phyloP scores from a whole-genome alignment of 2,888 invertebrate species.

The Herminia tarsipennalis region DNA sequence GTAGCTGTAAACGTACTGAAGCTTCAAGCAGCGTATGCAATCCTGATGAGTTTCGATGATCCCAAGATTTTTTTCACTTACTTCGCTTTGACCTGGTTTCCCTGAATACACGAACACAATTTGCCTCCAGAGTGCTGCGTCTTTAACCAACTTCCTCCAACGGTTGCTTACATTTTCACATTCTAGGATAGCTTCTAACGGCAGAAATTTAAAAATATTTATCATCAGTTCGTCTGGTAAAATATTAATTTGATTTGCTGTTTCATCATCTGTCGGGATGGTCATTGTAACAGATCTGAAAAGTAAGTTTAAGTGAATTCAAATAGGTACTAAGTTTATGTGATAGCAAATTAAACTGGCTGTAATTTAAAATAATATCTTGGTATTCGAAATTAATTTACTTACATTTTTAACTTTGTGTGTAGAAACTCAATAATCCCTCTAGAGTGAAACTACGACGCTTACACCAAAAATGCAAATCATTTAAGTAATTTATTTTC shows the following conservation, averaged over 20 bases:
- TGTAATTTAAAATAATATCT: too few species aligned
- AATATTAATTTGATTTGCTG: slow-evolving; percentile 43
- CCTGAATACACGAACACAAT: slow-evolving; percentile 69
- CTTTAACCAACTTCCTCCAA: slow-evolving; percentile 68
- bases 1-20: slow-evolving; percentile 74
- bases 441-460: slow-evolving; percentile 19
- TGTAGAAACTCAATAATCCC: too few species aligned
- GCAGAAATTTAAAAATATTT: slow-evolving; percentile 68
- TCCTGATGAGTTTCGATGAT: slow-evolving; percentile 65
- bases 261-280: slow-evolving; percentile 33
- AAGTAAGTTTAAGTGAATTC: too few species aligned
- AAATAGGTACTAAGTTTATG: too few species aligned
- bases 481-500: slow-evolving; percentile 47
- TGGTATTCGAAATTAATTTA: background rate
- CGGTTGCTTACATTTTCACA: slow-evolving; percentile 70
- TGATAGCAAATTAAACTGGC: too few species aligned
- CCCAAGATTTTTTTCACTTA: slow-evolving; percentile 59
- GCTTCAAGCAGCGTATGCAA: slow-evolving; percentile 62
- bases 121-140: slow-evolving; percentile 65
- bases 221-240: slow-evolving; percentile 76
- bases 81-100: slow-evolving; percentile 67
- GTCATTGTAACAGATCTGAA: slow-evolving; percentile 43
- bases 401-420: slow-evolving; percentile 1
- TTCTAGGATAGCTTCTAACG: slow-evolving; percentile 61
- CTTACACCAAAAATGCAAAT: slow-evolving; percentile 50